Conservation (phyloP, 2,113 vertebrate genomes). For the Carassius gibelio region DNA sequence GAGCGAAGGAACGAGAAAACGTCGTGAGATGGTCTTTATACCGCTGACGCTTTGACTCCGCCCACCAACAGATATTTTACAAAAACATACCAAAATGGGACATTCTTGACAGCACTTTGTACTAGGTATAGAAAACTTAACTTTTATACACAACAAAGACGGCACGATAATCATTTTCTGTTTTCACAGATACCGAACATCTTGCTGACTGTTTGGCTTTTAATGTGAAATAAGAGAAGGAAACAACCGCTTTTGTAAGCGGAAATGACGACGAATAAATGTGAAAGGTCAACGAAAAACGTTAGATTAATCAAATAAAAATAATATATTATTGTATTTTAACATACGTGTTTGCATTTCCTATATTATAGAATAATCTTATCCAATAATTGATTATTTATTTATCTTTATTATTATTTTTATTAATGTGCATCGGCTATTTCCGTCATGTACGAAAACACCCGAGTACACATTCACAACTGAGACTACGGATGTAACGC, state of each 20-base stretch:
- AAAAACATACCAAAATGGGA: neutral
- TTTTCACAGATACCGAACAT: neutral
- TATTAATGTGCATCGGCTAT: conserved; percentile 26
- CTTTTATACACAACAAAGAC: neutral
- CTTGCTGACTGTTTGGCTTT: neutral
- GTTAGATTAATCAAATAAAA: neutral
- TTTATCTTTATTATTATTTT: neutral
- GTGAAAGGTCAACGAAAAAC: neutral
- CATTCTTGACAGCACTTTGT: neutral
- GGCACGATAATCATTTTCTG: neutral
- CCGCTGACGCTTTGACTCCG: conserved; percentile 32
- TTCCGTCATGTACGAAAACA: conserved; percentile 54
- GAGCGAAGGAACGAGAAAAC: conserved; percentile 46
- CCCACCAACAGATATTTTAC: neutral
- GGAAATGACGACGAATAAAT: conserved; percentile 13
- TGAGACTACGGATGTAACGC: conserved; percentile 54
- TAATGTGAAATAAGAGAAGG: neutral
- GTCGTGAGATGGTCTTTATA: conserved; percentile 52
- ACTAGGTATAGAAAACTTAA: neutral
- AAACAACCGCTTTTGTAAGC: neutral
- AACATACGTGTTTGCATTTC: neutral
- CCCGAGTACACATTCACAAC: conserved; percentile 61
- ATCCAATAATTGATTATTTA: neutral
- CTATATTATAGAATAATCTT: neutral
- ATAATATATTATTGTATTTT: neutral